Base-by-base conservation (phyloP, 1,140 invertebrate species). In the Frieseomelitta varia region DNA sequence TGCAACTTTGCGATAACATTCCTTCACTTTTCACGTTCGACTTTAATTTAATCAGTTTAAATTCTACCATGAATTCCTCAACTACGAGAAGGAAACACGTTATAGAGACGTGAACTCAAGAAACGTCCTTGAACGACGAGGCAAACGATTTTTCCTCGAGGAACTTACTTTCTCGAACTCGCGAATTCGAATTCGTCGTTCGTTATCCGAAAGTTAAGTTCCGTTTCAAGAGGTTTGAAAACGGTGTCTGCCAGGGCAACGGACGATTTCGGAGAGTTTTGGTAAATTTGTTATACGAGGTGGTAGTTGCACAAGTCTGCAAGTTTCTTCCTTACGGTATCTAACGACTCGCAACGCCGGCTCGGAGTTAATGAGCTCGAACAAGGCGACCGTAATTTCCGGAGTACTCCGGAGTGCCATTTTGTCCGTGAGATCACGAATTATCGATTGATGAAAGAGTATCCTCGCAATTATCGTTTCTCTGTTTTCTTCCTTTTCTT, bases 311-410 rank as follows among this genome's bases (percentile, higher is more conserved):
- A 21, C 19, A 11, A 68, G 51, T 47, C 39, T 51, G 53, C 30
- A 80, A 80, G 68, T 73, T 80, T 80, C 67, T 72, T 55, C 67
- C n/a, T n/a, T 27, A 51, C 58, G 73, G 63, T 55, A 68, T 68
- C 65, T 79, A 79, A 79, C 65, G 77, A 79, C 63, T 69, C 51
- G 39, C 39, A 47, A 47, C 39, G 27, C 51, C 51, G 10, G 58
- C 27, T 53, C 51, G 61, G 75, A 65, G 24, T 82, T 77, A 82
- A 82, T 67, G 80, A 76, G 80, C 80, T 82, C 34, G 72, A 76
- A 76, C 72, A 80, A 67, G 34, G 68, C 34, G 79, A 61, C 39
- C n/a, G 39, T 80, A 80, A 80, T 73, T 73, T 53, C 24, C 79
- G 2, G n/a, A 30, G n/a, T 39, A 19, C 17, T 27, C 12, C 12